Evolutionary conservation across 2,888 invertebrate species (phyloP), one percentile per base, ranked within the genome.

Genomic region (Nomada goodeniana): DNA sequence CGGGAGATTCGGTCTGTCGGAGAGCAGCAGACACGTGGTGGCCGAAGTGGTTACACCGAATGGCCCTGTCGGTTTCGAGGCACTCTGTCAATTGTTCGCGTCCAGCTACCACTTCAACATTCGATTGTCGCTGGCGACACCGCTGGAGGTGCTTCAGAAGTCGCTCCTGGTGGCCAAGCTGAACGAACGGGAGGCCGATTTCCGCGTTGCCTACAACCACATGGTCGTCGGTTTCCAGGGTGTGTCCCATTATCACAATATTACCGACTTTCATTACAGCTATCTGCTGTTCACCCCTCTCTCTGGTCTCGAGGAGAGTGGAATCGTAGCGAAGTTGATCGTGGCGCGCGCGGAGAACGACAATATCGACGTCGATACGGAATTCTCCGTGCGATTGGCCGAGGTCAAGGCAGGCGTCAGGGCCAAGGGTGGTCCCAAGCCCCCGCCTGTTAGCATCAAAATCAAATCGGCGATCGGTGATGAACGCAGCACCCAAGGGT

Each of bases 231-330:
- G 98, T 11, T 97, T 97, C 92, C 96, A 96, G 0, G 97, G 97
- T 59, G 96, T 97, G 59, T 97, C 97, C 96, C 96, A 96, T 90
- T 97, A 95, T 93, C 94, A 95, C 93, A 95, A 95, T 65, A 92
- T 96, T 23, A 95, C 96, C 15, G 96, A 97, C 93, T 97, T 98
- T 84, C 96, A 97, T 83, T 97, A 97, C 92, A 95, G 96, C 0
- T 97, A 97, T 92, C 96, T 96, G 86, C 93, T 97, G 57, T 97
- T 96, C 90, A 97, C 97, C 0, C 98, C 98, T 0, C 93, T 98
- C n/a, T 95, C 96, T 88, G 96, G 96, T 5, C 96, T 97, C 85
- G 96, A 97, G 90, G 96, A 97, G 90, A 97, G 96, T 89, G 97
- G 97, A 0, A 94, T 97, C 11, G 96, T 97, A 0, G 95, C 96